Evolutionary conservation across 2,113 vertebrate genomes (phyloP).

Genomic region (Corythaeola cristata): DNA sequence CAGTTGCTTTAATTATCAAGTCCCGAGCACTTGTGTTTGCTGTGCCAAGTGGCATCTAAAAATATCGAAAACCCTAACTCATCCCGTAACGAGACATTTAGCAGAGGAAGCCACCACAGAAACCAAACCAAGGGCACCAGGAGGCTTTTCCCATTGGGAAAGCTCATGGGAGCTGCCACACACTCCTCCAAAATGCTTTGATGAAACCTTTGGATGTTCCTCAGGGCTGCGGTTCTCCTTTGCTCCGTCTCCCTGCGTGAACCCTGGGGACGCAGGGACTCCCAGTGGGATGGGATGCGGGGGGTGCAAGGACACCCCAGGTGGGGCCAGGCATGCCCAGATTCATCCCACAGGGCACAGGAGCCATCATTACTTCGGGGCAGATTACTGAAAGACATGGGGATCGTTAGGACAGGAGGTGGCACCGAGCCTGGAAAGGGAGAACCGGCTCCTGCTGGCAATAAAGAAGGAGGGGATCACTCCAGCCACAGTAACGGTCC

Average conservation of each 20-base stretch:
- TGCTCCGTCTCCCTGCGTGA: neutral
- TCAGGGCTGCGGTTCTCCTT: neutral
- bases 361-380: neutral
- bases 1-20: conserved; percentile 12
- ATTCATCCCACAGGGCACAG: neutral
- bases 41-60: neutral
- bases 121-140: neutral
- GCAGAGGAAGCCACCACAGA: neutral
- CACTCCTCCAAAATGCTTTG: neutral
- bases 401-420: neutral
- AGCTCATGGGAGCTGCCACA: neutral
- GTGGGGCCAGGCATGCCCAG: neutral
- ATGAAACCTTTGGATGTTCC: neutral
- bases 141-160: neutral
- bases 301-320: neutral
- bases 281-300: rapidly evolving
- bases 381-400: neutral
- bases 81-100: neutral
- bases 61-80: neutral
- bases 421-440: neutral
- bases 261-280: rapidly evolving
- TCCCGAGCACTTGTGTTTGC: neutral
- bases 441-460: neutral
- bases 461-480: neutral
- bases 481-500: neutral